Evolutionary conservation across 1,140 invertebrate species (phyloP).

Genomic region (Eciton burchellii): DNA sequence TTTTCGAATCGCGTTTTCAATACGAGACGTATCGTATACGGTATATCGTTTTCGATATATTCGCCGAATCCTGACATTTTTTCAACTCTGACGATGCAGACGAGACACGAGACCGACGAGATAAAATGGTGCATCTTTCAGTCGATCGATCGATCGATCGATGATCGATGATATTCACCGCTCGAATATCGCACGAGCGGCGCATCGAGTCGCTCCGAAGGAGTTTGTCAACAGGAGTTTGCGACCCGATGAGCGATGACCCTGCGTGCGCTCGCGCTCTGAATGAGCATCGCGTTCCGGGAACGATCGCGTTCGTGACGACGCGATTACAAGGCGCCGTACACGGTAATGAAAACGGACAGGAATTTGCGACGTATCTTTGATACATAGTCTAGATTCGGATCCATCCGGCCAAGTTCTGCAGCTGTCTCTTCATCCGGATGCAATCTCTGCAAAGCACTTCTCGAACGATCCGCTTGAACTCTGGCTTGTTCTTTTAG

Average conservation of each 20-base stretch:
- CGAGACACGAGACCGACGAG: neutral
- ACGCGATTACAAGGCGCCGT: conserved; percentile 48
- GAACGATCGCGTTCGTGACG: conserved; percentile 10
- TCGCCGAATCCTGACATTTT: too few species aligned
- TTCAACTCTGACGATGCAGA: too few species aligned
- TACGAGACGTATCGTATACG: too few species aligned
- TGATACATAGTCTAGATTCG: too few species aligned
- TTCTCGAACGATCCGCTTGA: too few species aligned
- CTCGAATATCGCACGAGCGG: conserved; percentile 17
- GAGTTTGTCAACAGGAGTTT: conserved; percentile 39
- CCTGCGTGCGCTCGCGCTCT: neutral
- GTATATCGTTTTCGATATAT: neutral
- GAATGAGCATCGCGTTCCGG: conserved; percentile 25
- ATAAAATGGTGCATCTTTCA: conserved; percentile 22
- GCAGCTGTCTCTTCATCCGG: too few species aligned
- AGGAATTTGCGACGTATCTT: too few species aligned
- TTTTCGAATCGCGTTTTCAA: too few species aligned
- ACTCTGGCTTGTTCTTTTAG: too few species aligned
- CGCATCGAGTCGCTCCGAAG: conserved; percentile 7
- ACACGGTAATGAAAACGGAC: too few species aligned
- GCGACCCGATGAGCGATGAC: conserved; percentile 13
- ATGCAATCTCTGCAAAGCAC: too few species aligned
- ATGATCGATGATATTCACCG: conserved; percentile 33
- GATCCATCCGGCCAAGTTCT: too few species aligned
- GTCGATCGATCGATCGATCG: neutral